Evolutionary conservation across 2,888 invertebrate species (phyloP).

Genomic region (Caenorhabditis sulstoni): DNA sequence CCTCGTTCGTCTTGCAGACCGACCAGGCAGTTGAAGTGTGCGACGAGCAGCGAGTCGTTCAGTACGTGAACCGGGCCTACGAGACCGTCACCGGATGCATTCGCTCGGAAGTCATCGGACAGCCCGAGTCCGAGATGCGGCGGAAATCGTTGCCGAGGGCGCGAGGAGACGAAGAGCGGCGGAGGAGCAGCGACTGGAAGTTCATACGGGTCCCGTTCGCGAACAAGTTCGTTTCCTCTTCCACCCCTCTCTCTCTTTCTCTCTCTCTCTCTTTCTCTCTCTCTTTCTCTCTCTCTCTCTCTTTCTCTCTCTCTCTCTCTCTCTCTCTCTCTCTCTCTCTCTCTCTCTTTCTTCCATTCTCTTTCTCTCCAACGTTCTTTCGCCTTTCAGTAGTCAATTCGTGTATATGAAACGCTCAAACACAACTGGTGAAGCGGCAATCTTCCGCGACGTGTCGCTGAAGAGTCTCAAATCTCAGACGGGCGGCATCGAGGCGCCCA

Average conservation of each 20-base stretch:
- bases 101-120: conserved; percentile 80
- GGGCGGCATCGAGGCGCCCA: conserved; percentile 77
- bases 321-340: not conserved
- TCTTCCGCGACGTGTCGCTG: conserved; percentile 75
- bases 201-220: conserved; percentile 77
- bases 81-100: conserved; percentile 82
- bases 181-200: conserved; percentile 79
- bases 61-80: conserved; percentile 83
- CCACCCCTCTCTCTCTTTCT: not conserved
- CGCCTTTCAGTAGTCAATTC: conserved; percentile 76
- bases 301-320: conserved; percentile 19
- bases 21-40: conserved; percentile 80
- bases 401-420: conserved; percentile 79
- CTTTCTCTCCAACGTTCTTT: not conserved
- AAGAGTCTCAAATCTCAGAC: conserved; percentile 73
- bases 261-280: not conserved
- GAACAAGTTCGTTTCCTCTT: conserved; percentile 60
- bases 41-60: conserved; percentile 79
- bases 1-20: conserved; percentile 70
- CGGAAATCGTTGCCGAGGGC: conserved; percentile 69
- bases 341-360: conserved; percentile 39
- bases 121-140: conserved; percentile 69
- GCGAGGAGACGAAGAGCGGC: conserved; percentile 66
- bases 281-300: conserved; percentile 24
- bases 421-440: conserved; percentile 65